Evolutionary conservation across 2,113 vertebrate species (phyloP).

Genomic region (Mastomys coucha): DNA sequence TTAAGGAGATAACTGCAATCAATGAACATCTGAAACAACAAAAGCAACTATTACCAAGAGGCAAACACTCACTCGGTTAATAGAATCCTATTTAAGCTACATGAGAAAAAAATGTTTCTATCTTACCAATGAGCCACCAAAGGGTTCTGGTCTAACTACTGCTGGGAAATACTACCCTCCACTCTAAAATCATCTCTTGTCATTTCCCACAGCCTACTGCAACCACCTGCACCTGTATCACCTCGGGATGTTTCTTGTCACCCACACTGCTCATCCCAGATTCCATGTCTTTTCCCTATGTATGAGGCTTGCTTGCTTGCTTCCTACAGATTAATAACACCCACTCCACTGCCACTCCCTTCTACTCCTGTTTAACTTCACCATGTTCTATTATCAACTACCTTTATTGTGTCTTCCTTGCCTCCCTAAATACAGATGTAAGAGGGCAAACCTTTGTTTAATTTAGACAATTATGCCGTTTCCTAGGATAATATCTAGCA

Average conservation of each 20-base stretch:
- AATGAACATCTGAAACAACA: background rate
- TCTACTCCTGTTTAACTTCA: background rate
- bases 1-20: background rate
- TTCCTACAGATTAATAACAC: background rate
- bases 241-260: background rate
- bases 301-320: background rate
- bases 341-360: background rate
- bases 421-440: background rate
- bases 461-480: background rate
- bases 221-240: background rate
- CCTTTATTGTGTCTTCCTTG: background rate
- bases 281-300: background rate
- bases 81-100: background rate
- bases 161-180: background rate
- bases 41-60: background rate
- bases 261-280: background rate
- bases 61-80: background rate
- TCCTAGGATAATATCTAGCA: background rate
- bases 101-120: constrained; percentile 13
- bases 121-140: background rate
- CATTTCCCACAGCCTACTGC: background rate
- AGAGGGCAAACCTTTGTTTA: background rate
- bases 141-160: background rate
- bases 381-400: background rate
- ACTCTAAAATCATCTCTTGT: background rate